phyloP scores from a whole-genome alignment of 2,888 invertebrate genomes.

The Rhodophaea formosa region DNA sequence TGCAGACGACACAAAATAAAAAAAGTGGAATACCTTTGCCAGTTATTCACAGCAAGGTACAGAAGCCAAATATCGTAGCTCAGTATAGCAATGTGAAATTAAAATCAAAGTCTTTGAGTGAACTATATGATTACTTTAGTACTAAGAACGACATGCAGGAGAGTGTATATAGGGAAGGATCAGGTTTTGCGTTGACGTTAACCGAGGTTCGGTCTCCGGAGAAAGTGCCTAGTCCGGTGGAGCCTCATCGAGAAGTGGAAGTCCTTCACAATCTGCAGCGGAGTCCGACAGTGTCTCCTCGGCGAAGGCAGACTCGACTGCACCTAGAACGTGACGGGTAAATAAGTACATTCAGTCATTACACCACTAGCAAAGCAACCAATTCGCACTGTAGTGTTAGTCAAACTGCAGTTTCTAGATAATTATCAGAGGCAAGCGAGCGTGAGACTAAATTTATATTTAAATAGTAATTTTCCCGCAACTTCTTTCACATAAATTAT shows the following conservation, averaged over 20 bases:
- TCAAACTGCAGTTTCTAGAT: too few species aligned
- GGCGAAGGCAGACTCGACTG: conserved; percentile 64
- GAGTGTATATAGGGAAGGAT: conserved; percentile 45
- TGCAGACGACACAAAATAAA: conserved; percentile 41
- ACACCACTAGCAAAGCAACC: too few species aligned
- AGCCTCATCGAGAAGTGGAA: conserved; percentile 83
- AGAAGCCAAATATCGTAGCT: conserved; percentile 38
- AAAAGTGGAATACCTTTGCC: conserved; percentile 72
- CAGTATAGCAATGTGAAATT: conserved; percentile 59
- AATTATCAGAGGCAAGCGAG: too few species aligned
- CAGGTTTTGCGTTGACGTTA: conserved; percentile 61
- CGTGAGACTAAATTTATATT: too few species aligned
- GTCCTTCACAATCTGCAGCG: conserved; percentile 85
- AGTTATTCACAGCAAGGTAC: conserved; percentile 54
- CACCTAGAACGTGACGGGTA: conserved; percentile 71
- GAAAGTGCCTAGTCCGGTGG: conserved; percentile 73
- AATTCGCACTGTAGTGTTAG: too few species aligned
- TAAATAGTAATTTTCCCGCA: too few species aligned
- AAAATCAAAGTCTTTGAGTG: conserved; percentile 75
- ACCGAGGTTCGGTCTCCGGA: conserved; percentile 62
- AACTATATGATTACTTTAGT: conserved; percentile 73
- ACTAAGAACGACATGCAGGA: conserved; percentile 56
- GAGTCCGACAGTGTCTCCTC: conserved; percentile 81
- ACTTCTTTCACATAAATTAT: too few species aligned
- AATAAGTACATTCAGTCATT: conserved; percentile 32